These are phyloP conservation scores for Streptopelia turtur DNA, from an alignment of 2,797 vertebrate genomes.

Conservation along the genomic window DNA sequence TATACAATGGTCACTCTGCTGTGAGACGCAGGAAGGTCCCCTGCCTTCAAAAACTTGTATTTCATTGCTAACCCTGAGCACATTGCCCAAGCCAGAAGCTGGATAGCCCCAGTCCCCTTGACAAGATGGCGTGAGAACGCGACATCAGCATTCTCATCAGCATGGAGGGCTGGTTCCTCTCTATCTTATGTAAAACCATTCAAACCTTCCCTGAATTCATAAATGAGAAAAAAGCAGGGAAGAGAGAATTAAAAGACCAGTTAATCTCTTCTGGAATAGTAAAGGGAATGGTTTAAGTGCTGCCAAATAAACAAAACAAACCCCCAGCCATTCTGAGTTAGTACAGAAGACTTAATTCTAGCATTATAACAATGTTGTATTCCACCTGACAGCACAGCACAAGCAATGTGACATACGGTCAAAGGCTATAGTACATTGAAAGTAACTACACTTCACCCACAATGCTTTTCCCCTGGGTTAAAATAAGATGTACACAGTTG, in stretches of 20 bases:
- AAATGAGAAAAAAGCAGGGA: not conserved
- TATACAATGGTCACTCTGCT: not conserved
- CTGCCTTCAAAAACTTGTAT: not conserved
- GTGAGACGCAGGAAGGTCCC: not conserved
- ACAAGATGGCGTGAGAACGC: not conserved
- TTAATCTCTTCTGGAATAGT: not conserved
- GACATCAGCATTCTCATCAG: not conserved
- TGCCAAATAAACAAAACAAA: not conserved
- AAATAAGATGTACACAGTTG: not conserved
- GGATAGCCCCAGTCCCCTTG: not conserved
- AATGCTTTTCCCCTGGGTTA: not conserved
- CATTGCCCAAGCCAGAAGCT: not conserved
- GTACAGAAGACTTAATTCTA: not conserved
- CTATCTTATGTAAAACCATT: not conserved
- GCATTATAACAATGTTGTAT: not conserved
- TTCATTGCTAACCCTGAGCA: not conserved
- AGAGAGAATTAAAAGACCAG: not conserved
- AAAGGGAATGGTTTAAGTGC: not conserved
- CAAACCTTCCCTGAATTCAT: not conserved
- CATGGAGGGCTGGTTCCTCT: not conserved
- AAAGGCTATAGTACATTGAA: not conserved
- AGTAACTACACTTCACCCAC: not conserved
- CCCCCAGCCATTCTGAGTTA: not conserved
- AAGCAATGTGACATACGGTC: not conserved
- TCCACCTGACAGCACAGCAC: slow-evolving; percentile 13